Evolutionary conservation across 2,113 vertebrate species (phyloP).

Genomic region (Dipodomys stephensi): DNA sequence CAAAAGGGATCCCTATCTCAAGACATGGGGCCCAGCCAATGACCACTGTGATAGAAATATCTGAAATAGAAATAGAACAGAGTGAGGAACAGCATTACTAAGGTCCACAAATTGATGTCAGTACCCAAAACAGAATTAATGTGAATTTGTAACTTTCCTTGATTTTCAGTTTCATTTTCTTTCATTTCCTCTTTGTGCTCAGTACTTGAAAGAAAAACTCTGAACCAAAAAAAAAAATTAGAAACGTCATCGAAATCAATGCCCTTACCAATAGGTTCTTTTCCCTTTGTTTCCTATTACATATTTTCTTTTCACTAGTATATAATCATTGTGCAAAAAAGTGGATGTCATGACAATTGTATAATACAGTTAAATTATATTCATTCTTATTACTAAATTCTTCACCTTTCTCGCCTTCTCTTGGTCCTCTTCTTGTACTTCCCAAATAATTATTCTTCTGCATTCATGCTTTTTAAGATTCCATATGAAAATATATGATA

Average conservation of each 20-base stretch:
- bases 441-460: too few relatives aligned
- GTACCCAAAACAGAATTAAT: conserved; percentile 18
- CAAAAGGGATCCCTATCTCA: neutral
- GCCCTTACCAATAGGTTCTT: neutral
- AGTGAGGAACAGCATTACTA: neutral
- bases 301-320: neutral
- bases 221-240: neutral
- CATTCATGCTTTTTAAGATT: too few relatives aligned
- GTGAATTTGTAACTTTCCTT: neutral
- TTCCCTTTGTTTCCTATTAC: neutral
- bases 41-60: neutral
- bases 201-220: neutral
- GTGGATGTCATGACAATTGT: too few relatives aligned
- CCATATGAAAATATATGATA: too few relatives aligned
- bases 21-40: neutral
- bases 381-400: too few relatives aligned
- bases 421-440: too few relatives aligned
- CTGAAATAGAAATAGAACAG: neutral
- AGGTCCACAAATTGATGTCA: neutral
- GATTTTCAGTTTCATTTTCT: neutral
- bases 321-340: too few relatives aligned
- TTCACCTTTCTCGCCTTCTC: too few relatives aligned
- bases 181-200: neutral
- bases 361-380: too few relatives aligned
- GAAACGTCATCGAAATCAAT: neutral